Conservation (phyloP, 2,888 invertebrate species). For the Tridacna gigas region DNA sequence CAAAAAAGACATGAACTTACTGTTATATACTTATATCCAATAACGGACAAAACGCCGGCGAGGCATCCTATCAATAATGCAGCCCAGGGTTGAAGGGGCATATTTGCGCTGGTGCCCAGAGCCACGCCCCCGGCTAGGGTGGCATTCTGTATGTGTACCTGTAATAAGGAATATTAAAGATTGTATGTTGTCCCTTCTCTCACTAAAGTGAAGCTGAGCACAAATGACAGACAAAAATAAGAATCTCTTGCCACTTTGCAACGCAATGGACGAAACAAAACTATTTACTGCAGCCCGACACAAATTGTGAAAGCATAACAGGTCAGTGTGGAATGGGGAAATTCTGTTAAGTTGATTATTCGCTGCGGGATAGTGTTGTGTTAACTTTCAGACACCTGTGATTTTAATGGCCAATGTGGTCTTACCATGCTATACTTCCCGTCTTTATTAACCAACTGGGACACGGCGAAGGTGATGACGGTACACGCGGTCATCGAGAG, state of each 20-base stretch:
- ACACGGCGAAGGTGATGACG: slow-evolving; percentile 93
- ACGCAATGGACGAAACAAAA: too few species aligned
- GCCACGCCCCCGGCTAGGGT: slow-evolving; percentile 97
- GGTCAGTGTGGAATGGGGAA: too few species aligned
- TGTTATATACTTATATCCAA: slow-evolving; percentile 89
- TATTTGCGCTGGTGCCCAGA: slow-evolving; percentile 92
- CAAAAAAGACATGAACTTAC: slow-evolving; percentile 66
- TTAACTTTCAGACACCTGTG: too few species aligned
- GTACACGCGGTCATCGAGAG: slow-evolving; percentile 93
- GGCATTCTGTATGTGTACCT: slow-evolving; percentile 96
- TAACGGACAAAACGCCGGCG: slow-evolving; percentile 92
- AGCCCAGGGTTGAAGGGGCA: slow-evolving; percentile 93
- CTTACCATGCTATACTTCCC: slow-evolving; percentile 83
- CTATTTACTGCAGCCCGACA: too few species aligned
- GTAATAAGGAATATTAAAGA: slow-evolving; percentile 19
- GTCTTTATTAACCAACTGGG: slow-evolving; percentile 88
- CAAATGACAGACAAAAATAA: too few species aligned
- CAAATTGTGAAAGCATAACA: too few species aligned
- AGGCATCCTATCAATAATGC: slow-evolving; percentile 92
- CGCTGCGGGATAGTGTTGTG: too few species aligned
- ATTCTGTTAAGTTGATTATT: too few species aligned
- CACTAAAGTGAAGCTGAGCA: too few species aligned
- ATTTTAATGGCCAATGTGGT: neutral
- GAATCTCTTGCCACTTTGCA: too few species aligned
- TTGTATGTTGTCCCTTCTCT: too few species aligned